Conservation (phyloP, 2,888 invertebrate genomes). For the Campaea margaritaria region DNA sequence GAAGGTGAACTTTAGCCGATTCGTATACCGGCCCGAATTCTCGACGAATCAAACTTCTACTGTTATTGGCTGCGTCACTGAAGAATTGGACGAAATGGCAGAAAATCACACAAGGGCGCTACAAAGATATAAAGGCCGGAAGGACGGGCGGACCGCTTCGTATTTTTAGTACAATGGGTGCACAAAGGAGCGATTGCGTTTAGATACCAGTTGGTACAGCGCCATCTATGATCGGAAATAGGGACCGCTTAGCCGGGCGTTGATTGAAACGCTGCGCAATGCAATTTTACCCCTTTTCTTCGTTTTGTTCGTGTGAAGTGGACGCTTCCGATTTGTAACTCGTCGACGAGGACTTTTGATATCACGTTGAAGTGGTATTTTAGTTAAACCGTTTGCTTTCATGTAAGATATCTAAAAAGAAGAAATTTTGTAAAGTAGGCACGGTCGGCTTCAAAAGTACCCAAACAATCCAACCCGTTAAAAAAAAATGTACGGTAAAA, state of each 20-base stretch:
- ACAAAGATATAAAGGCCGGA: conserved; percentile 68
- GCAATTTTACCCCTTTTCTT: conserved; percentile 36
- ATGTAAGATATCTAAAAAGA: background rate
- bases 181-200: conserved; percentile 67
- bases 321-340: conserved; percentile 37
- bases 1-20: conserved; percentile 42
- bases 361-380: background rate
- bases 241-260: conserved; percentile 70
- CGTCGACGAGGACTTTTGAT: background rate
- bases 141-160: conserved; percentile 50
- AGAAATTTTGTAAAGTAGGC: too few relatives aligned
- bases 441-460: too few relatives aligned
- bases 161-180: conserved; percentile 59
- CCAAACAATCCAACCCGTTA: too few relatives aligned
- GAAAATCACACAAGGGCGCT: conserved; percentile 30
- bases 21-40: conserved; percentile 47
- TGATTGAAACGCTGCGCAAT: conserved; percentile 55
- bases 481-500: too few relatives aligned
- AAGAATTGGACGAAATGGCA: conserved; percentile 58
- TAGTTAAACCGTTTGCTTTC: background rate
- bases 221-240: conserved; percentile 80
- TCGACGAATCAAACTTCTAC: conserved; percentile 52
- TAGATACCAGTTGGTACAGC: conserved; percentile 52
- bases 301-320: conserved; percentile 40
- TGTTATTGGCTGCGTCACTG: conserved; percentile 73